phyloP scores from a whole-genome alignment of 2,113 vertebrate genomes.

The Dolichotis patagonum region DNA sequence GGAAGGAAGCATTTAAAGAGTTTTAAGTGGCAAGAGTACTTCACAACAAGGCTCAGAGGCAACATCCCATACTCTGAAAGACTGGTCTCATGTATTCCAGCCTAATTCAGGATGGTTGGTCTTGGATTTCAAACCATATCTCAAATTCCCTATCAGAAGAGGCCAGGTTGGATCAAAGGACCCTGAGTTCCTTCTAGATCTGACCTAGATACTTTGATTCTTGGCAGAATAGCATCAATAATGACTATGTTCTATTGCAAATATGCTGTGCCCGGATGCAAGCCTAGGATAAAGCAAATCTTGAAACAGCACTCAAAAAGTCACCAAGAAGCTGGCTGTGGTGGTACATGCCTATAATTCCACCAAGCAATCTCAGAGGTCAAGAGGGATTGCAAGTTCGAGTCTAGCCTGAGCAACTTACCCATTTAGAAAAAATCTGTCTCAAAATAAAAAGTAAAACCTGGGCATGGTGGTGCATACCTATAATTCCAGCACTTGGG shows the following conservation, averaged over 20 bases:
- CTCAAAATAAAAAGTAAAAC: not conserved
- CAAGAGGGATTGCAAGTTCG: not conserved
- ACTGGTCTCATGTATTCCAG: not conserved
- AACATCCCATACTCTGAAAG: not conserved
- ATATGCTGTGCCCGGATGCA: not conserved
- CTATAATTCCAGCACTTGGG: not conserved
- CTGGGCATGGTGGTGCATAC: not conserved
- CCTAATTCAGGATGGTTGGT: not conserved
- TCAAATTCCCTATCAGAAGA: conserved; percentile 62
- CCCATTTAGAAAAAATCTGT: not conserved
- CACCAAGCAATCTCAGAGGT: not conserved
- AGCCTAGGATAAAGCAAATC: not conserved
- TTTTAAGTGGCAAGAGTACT: not conserved
- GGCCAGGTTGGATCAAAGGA: conserved; percentile 13
- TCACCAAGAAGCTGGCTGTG: not conserved
- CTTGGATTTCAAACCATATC: conserved; percentile 58
- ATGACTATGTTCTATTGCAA: not conserved
- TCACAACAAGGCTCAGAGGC: not conserved
- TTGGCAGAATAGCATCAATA: not conserved
- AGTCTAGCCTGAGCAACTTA: not conserved
- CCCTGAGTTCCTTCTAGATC: not conserved
- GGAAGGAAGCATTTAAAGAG: conserved; percentile 39
- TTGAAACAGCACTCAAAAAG: conserved; percentile 23
- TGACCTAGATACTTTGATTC: conserved; percentile 44
- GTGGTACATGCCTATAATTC: not conserved